Conservation (phyloP, 2,113 vertebrate species). For the Thymallus thymallus region DNA sequence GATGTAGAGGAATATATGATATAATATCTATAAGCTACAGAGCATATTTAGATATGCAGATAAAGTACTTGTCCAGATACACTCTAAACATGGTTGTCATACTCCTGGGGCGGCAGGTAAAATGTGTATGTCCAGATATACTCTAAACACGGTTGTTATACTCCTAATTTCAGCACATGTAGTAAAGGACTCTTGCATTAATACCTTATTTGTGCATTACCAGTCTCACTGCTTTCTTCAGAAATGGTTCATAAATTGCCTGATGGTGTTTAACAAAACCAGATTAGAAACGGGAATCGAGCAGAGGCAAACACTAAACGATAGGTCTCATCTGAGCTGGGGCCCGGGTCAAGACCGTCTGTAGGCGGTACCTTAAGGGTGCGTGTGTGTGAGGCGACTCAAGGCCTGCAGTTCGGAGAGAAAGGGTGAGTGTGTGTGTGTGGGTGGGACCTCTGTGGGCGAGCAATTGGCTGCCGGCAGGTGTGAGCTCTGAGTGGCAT, state of each 20-base stretch:
- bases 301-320: constrained; percentile 13
- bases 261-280: constrained; percentile 23
- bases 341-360: constrained; percentile 12
- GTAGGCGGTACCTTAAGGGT: constrained; percentile 14
- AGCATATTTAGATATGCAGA: too few species aligned
- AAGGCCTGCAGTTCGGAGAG: neutral
- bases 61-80: too few species aligned
- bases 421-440: constrained; percentile 8
- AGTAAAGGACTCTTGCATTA: neutral
- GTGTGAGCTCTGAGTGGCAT: constrained; percentile 62
- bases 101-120: too few species aligned
- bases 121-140: too few species aligned
- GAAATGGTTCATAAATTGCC: constrained; percentile 21
- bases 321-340: constrained; percentile 6
- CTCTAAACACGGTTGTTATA: neutral
- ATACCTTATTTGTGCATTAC: too few species aligned
- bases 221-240: neutral
- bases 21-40: too few species aligned
- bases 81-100: neutral
- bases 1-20: too few species aligned
- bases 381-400: constrained; percentile 15
- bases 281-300: constrained; percentile 35
- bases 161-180: neutral
- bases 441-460: constrained; percentile 65
- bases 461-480: constrained; percentile 63